Evolutionary conservation across 1,140 invertebrate genomes (phyloP).

Genomic region (Apolygus lucorum): DNA sequence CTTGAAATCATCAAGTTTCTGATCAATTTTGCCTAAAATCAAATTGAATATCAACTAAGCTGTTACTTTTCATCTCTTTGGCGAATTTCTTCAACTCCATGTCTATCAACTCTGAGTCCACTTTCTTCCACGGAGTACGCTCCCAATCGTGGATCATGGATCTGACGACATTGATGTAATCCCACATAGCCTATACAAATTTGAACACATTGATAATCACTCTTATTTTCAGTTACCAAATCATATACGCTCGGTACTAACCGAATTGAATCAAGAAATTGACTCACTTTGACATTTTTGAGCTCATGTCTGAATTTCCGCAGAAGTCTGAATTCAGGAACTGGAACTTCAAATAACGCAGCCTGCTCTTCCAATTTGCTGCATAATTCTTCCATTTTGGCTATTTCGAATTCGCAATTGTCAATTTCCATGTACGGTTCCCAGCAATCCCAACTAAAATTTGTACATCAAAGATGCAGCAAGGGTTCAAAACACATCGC

Average conservation of each 20-base stretch:
- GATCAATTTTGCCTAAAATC: too few relatives aligned
- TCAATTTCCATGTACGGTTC: constrained; percentile 69
- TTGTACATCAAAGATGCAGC: neutral
- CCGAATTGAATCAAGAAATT: too few relatives aligned
- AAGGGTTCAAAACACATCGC: too few relatives aligned
- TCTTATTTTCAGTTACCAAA: too few relatives aligned
- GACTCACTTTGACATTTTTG: constrained; percentile 55
- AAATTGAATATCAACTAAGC: too few relatives aligned
- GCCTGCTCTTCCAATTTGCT: constrained; percentile 60
- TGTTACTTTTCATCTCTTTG: constrained; percentile 68
- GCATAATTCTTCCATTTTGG: constrained; percentile 59
- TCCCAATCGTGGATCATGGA: constrained; percentile 85
- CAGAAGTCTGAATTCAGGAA: constrained; percentile 71
- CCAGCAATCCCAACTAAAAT: constrained; percentile 49
- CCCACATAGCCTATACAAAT: constrained; percentile 72
- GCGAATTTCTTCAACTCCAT: constrained; percentile 86
- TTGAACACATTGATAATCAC: constrained; percentile 18
- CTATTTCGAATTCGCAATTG: constrained; percentile 57
- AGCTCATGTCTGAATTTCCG: constrained; percentile 67
- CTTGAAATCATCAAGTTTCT: too few relatives aligned
- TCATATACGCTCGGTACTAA: too few relatives aligned
- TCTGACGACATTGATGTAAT: constrained; percentile 73
- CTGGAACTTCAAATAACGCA: constrained; percentile 73
- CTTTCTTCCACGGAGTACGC: constrained; percentile 81
- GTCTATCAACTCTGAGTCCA: constrained; percentile 90